Evolutionary conservation across 2,797 vertebrate species (phyloP).

Genomic region (Propithecus perrieri): DNA sequence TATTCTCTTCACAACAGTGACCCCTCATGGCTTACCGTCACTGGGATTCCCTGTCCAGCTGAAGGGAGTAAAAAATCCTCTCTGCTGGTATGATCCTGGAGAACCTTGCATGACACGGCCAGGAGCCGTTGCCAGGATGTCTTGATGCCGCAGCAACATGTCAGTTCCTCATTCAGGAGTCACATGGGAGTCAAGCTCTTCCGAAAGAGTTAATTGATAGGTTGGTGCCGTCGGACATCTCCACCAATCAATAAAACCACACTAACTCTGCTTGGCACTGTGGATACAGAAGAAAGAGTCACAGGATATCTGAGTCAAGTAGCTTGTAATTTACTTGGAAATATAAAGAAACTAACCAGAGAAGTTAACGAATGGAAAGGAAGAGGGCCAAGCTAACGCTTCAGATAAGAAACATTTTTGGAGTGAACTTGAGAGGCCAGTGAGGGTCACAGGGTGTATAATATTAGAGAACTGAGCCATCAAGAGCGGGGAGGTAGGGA

Average conservation of each 20-base stretch:
- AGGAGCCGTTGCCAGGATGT: not conserved
- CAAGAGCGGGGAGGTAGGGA: not conserved
- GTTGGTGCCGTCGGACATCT: not conserved
- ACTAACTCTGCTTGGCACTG: not conserved
- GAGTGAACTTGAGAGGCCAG: constrained; percentile 39
- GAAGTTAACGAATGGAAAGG: constrained; percentile 37
- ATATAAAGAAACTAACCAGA: constrained; percentile 67
- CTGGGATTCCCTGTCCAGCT: constrained; percentile 24
- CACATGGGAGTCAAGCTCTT: not conserved
- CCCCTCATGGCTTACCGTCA: constrained; percentile 73
- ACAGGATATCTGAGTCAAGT: not conserved
- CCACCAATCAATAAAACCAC: not conserved
- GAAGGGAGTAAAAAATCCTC: constrained; percentile 20
- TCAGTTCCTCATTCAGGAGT: not conserved
- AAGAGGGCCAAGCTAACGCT: not conserved
- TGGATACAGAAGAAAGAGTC: constrained; percentile 1
- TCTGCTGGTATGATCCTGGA: not conserved
- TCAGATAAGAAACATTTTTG: constrained; percentile 43
- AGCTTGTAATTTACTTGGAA: constrained; percentile 57
- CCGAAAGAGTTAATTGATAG: not conserved
- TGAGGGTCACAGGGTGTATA: not conserved
- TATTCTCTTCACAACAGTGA: constrained; percentile 77
- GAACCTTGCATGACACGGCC: not conserved
- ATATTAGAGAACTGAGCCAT: not conserved
- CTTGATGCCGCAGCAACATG: not conserved